Conservation (phyloP, 2,113 vertebrate genomes). For the Conger conger region DNA sequence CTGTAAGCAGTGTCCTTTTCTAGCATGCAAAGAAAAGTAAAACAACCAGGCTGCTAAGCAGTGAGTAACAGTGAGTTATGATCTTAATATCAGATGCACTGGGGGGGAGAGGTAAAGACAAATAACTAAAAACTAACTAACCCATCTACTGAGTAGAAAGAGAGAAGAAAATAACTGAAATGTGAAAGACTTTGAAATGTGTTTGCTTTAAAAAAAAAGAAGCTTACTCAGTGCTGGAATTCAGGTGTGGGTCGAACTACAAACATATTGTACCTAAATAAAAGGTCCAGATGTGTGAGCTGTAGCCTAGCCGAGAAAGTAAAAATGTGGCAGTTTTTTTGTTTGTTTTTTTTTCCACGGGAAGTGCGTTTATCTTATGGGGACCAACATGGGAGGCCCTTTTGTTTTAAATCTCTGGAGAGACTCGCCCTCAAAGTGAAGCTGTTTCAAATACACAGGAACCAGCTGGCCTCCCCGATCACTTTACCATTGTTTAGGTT, state of each 20-base stretch:
- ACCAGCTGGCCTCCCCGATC: slow-evolving; percentile 57
- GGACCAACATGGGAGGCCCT: not conserved
- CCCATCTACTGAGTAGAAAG: not conserved
- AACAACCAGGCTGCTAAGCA: not conserved
- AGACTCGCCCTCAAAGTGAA: slow-evolving; percentile 40
- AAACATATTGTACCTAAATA: not conserved
- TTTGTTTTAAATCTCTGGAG: slow-evolving; percentile 39
- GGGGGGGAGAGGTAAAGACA: not conserved
- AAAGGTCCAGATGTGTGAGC: not conserved
- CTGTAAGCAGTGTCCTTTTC: no score
- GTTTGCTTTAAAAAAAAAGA: not conserved
- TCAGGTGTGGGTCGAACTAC: not conserved
- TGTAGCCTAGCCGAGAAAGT: not conserved
- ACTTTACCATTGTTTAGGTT: slow-evolving; percentile 50
- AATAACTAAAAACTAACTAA: not conserved
- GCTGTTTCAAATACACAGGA: slow-evolving; percentile 50
- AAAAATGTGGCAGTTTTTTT: slow-evolving; percentile 18
- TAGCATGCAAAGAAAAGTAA: no score
- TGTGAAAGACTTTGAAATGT: slow-evolving; percentile 7
- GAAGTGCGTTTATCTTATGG: slow-evolving; percentile 42
- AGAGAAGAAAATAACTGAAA: not conserved
- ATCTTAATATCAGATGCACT: not conserved
- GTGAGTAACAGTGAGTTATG: not conserved
- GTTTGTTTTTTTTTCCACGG: slow-evolving; percentile 1
- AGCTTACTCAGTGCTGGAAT: not conserved